Evolutionary conservation across 35 echinoderm and acorn worm genomes (phyloP).

Genomic region (Stichopus chloronotus): DNA sequence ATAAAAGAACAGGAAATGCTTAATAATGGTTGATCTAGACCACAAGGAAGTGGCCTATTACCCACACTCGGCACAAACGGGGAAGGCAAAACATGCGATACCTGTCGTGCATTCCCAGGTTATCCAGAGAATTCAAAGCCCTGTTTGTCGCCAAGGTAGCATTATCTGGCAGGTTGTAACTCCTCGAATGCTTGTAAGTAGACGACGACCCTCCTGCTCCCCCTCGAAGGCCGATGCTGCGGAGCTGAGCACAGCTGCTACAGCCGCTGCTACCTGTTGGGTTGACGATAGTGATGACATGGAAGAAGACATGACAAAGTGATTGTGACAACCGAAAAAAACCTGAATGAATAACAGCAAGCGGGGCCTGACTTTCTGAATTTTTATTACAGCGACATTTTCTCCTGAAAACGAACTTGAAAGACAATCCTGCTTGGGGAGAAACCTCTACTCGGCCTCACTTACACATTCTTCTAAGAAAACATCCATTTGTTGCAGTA

Average conservation of each 20-base stretch:
- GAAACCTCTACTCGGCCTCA: too few species aligned
- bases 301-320: neutral
- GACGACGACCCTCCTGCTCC: slow-evolving; percentile 9
- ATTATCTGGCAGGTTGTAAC: slow-evolving; percentile 52
- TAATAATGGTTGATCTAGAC: too few species aligned
- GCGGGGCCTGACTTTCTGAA: neutral
- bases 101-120: slow-evolving; percentile 46
- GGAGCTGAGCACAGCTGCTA: slow-evolving; percentile 56
- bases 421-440: too few species aligned
- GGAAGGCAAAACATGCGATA: neutral
- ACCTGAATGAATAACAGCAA: neutral
- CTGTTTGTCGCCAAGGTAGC: slow-evolving; percentile 36
- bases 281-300: neutral
- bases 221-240: slow-evolving; percentile 32
- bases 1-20: too few species aligned
- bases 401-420: too few species aligned
- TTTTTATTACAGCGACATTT: too few species aligned
- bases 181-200: slow-evolving; percentile 30
- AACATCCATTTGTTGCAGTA: too few species aligned
- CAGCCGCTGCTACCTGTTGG: slow-evolving; percentile 49
- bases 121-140: slow-evolving; percentile 54
- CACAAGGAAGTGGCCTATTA: too few species aligned
- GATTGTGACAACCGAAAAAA: neutral
- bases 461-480: too few species aligned
- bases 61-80: too few species aligned